Conservation (phyloP, 2,797 vertebrate genomes). For the Ceyx erithaca region DNA sequence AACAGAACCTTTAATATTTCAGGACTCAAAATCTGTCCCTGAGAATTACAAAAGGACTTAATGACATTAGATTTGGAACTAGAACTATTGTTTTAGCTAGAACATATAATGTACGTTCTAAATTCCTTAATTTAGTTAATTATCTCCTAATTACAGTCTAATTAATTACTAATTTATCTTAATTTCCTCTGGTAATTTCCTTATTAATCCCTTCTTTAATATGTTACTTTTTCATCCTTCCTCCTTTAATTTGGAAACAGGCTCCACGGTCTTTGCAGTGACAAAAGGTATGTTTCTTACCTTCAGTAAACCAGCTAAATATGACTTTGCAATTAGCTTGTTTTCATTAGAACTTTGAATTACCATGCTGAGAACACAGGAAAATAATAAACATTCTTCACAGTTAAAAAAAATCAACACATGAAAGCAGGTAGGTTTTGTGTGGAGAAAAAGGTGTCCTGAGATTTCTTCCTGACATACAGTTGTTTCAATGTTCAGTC, state of each 20-base stretch:
- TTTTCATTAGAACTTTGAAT: neutral
- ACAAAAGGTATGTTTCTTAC: neutral
- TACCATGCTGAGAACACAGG: neutral
- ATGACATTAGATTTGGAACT: slow-evolving; percentile 15
- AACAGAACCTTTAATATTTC: neutral
- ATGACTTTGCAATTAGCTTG: neutral
- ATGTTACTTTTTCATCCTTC: slow-evolving; percentile 8
- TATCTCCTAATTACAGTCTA: slow-evolving; percentile 52
- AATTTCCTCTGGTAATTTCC: slow-evolving; percentile 63
- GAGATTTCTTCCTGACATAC: neutral
- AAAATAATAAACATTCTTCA: neutral
- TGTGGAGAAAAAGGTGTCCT: neutral
- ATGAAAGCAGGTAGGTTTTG: neutral
- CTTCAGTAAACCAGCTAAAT: neutral
- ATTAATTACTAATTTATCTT: slow-evolving; percentile 65
- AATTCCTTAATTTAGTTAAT: slow-evolving; percentile 57
- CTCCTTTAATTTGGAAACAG: neutral
- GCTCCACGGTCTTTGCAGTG: neutral
- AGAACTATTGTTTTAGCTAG: slow-evolving; percentile 41
- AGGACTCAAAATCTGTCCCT: neutral
- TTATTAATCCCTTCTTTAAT: slow-evolving; percentile 1
- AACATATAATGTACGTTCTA: neutral
- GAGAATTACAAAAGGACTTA: slow-evolving; percentile 10
- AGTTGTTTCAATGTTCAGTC: neutral
- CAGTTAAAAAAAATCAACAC: neutral